These are phyloP conservation scores for Pararge aegeria DNA, from an alignment of 1,140 invertebrate species.

Conservation along the genomic window DNA sequence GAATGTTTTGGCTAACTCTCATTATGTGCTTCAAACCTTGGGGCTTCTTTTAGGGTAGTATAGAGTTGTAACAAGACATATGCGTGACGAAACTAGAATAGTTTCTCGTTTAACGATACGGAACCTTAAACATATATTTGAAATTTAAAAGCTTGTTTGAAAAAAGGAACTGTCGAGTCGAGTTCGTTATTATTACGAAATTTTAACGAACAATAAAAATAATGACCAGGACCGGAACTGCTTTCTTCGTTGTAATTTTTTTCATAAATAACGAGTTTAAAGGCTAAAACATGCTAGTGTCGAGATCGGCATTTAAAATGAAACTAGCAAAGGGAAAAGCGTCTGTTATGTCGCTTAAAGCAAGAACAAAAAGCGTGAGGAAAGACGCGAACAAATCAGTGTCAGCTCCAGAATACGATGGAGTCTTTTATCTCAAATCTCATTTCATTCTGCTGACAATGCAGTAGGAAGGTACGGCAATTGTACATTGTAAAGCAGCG, in stretches of 20 bases:
- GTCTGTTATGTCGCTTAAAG: no score
- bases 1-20: no score
- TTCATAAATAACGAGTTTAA: not conserved
- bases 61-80: no score
- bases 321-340: not conserved
- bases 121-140: not conserved
- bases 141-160: not conserved
- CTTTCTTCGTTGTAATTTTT: not conserved
- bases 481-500: not conserved
- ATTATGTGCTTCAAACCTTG: no score
- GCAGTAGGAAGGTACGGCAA: not conserved
- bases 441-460: slow-evolving; percentile 26
- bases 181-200: not conserved
- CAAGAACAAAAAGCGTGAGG: not conserved
- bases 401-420: slow-evolving; percentile 10
- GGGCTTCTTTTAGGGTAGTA: no score
- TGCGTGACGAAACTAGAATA: no score
- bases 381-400: slow-evolving; percentile 1
- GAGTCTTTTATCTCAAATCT: slow-evolving; percentile 30
- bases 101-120: no score
- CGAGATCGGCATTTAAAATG: not conserved
- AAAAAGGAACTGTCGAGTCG: not conserved
- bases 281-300: not conserved
- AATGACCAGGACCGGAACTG: not conserved
- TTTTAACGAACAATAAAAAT: not conserved